phyloP scores from a whole-genome alignment of 2,797 vertebrate species.

The Anas georgica region DNA sequence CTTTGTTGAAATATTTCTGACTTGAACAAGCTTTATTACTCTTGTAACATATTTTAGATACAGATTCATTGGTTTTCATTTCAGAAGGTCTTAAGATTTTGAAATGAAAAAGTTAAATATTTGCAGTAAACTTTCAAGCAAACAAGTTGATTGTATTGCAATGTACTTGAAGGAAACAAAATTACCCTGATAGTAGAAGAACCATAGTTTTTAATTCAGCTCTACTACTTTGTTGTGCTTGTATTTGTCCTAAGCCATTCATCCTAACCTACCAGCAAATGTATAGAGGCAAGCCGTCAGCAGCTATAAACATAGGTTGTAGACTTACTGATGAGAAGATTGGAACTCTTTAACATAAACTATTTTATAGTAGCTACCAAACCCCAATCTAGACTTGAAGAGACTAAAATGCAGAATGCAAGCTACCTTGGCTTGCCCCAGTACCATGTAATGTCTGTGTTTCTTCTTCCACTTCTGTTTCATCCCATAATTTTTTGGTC shows the following conservation, averaged over 20 bases:
- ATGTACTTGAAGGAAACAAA: neutral
- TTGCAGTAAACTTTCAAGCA: neutral
- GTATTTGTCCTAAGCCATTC: neutral
- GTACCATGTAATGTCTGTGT: neutral
- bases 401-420: neutral
- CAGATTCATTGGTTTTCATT: neutral
- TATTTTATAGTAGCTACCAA: neutral
- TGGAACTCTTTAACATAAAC: neutral
- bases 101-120: neutral
- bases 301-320: neutral
- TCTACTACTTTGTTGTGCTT: accelerated
- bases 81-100: neutral
- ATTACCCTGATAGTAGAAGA: neutral
- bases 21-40: neutral
- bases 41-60: neutral
- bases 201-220: neutral
- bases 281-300: neutral
- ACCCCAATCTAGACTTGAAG: neutral
- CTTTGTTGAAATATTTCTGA: neutral
- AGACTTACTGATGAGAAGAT: neutral
- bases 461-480: neutral
- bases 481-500: neutral
- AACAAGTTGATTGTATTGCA: neutral
- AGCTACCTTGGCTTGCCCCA: accelerated
- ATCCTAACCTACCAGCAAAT: neutral